Evolutionary conservation across 2,113 vertebrate genomes (phyloP), one percentile per base, ranked within the genome.

Genomic region (Monarcha castaneiventris): DNA sequence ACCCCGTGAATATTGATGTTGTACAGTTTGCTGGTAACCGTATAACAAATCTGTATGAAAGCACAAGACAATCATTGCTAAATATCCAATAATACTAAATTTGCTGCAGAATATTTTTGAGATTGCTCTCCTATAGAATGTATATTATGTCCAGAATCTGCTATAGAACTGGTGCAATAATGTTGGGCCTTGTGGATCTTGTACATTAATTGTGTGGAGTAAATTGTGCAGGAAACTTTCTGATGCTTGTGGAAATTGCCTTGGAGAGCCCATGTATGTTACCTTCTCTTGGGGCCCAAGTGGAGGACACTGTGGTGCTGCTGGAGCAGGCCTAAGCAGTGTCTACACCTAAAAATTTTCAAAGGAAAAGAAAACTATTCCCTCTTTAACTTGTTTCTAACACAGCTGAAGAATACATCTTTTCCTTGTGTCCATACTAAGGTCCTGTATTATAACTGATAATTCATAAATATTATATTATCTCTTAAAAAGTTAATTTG

Each of bases 241-340:
- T 7, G 1, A 4, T 39, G 41, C 8, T 37, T 10, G 29, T 64
- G 63, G 72, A 25, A 56, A 4, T 25, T 7, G 43, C 63, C 46
- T 27, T 30, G 54, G 54, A n/a, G 54, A 37, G 59, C 52, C 27
- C 14, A 0, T 5, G 30, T 32, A 8, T 69, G 15, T 37, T 23
- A 4, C 9, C 0, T 25, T n/a, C 27, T 22, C 15, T 59, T 3
- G 0, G 2, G 13, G 15, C 22, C 3, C 4, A 21, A 20, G 56
- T 4, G 62, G 33, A 46, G 54, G 26, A 44, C 2, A 5, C 26
- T 39, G 11, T 14, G 44, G 7, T 41, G 55, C 54, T 35, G 25
- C 30, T 21, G 19, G 4, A n/a, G 62, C 44, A 5, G 13, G 33
- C 18, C 44, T 3, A 4, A 35, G 48, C 26, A 43, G 14, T 17